These are phyloP conservation scores for Priapulus caudatus DNA, from an alignment of 2,888 invertebrate species.

Conservation along the genomic window DNA sequence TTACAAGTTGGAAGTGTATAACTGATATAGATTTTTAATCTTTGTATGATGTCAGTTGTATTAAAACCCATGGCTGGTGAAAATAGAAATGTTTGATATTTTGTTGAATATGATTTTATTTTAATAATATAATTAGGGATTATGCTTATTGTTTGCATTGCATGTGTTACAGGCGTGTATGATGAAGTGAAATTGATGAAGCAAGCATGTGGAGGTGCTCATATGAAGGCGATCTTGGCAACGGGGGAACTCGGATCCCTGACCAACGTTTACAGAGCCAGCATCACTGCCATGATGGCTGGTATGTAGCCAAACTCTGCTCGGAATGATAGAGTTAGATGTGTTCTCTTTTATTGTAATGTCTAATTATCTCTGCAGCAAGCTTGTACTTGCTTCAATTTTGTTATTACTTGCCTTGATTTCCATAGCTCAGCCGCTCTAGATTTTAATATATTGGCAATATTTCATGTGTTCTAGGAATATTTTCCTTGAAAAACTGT, in stretches of 20 bases:
- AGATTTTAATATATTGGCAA: neutral
- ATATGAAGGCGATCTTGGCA: constrained; percentile 84
- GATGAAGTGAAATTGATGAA: constrained; percentile 70
- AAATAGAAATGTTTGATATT: neutral
- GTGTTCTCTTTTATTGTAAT: no score
- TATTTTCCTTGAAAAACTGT: no score
- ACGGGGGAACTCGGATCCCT: constrained; percentile 78
- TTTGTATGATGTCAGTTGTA: neutral
- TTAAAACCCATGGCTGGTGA: neutral
- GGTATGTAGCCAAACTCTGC: constrained; percentile 34
- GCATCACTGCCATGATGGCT: constrained; percentile 76
- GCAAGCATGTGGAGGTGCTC: constrained; percentile 58
- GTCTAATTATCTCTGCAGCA: no score
- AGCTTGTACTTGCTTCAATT: no score
- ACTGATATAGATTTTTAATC: neutral
- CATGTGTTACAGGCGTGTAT: constrained; percentile 56
- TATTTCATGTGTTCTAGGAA: neutral
- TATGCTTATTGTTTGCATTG: no score
- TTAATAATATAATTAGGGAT: no score
- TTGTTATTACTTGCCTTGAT: constrained; percentile 1
- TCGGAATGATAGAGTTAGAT: no score
- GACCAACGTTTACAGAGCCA: constrained; percentile 66
- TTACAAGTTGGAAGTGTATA: neutral
- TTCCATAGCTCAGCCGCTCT: neutral
- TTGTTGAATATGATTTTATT: no score